These are phyloP conservation scores for Drosophila birchii DNA, from an alignment of 2,888 invertebrate genomes.

Conservation along the genomic window DNA sequence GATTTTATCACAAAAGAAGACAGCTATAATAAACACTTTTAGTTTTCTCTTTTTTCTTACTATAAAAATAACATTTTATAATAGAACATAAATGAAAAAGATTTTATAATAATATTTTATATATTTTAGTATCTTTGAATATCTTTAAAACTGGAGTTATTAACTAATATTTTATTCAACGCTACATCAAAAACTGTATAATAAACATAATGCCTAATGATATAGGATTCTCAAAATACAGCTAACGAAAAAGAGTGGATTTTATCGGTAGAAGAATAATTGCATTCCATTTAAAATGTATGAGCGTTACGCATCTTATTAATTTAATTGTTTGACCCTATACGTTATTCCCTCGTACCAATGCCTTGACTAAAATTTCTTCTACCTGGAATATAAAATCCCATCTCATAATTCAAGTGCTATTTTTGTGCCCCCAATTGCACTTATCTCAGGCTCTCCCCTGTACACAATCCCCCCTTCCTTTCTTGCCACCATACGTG, in stretches of 20 bases:
- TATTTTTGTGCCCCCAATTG: not conserved
- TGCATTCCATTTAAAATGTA: not conserved
- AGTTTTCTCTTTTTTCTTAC: too few species aligned
- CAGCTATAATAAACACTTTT: too few species aligned
- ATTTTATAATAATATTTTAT: too few species aligned
- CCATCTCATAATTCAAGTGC: not conserved
- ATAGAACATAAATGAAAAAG: not conserved
- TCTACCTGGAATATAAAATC: too few species aligned
- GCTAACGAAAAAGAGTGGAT: fast-evolving
- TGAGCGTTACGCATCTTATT: not conserved
- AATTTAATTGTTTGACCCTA: not conserved
- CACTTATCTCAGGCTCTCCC: not conserved
- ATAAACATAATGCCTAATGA: not conserved
- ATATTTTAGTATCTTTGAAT: too few species aligned
- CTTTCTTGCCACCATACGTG: conserved; percentile 6
- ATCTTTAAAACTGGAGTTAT: not conserved
- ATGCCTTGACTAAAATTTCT: too few species aligned
- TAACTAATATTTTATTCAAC: not conserved
- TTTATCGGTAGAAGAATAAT: not conserved
- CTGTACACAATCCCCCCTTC: not conserved
- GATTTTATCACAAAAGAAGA: not conserved
- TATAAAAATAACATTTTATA: too few species aligned
- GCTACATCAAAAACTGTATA: too few species aligned
- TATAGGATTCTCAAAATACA: not conserved
- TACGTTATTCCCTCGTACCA: too few species aligned